Evolutionary conservation across 2,113 vertebrate species (phyloP), one percentile per base, ranked within the genome.

Genomic region (Eurystomus gularis): DNA sequence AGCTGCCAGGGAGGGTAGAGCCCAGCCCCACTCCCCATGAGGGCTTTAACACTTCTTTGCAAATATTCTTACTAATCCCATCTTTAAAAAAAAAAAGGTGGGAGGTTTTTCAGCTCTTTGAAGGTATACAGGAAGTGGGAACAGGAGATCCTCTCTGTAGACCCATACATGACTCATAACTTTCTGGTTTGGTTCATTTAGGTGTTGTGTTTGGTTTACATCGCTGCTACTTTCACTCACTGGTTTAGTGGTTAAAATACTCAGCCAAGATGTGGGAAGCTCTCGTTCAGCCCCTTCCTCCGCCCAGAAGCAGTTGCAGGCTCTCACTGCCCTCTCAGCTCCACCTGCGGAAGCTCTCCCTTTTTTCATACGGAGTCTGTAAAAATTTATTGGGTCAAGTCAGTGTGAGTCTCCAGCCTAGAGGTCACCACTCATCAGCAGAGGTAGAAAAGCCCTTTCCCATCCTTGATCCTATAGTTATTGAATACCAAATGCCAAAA

Each of bases 121-220:
- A 79, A 84, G 20, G 12, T 57, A 16, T 18, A 25, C 4, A 39
- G 65, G 83, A 94, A 84, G 61, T 52, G 15, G 5, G 10, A 60
- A 16, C 11, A 83, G 42, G 64, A 62, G 95, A 58, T 84, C 71
- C 83, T 93, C 83, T 68, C 35, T 76, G 35, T 44, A 64, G 57
- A 68, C 29, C 73, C 44, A 31, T 33, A 20, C 7, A 48, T 82
- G 93, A 97, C 51, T 95, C 89, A 96, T 40, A 57, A 93, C 91
- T 94, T 96, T 95, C 64, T 94, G 55, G 16, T 96, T 84, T 65
- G 6, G 26, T 88, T 93, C 42, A 49, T 52, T 60, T 79, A 64
- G 35, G 61, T 86, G 42, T 26, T 52, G 83, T 37, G 42, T 54
- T 95, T 91, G 39, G 69, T 78, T 92, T 91, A 64, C 33, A n/a